Conservation (phyloP, 2,797 vertebrate species). For the Ciconia nigra region DNA sequence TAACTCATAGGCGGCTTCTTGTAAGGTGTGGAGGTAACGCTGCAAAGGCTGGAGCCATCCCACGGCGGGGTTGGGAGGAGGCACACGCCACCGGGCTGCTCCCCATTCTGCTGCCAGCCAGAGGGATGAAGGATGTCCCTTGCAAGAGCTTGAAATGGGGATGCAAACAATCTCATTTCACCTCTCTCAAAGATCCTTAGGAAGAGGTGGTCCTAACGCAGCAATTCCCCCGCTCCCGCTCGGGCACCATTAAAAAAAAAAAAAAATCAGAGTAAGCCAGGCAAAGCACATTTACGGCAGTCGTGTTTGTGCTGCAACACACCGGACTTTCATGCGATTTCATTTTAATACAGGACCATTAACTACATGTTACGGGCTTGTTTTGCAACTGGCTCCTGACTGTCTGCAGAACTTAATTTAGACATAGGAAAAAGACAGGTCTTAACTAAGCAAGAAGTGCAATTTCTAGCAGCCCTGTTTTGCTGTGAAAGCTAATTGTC, state of each 20-base stretch:
- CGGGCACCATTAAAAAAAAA: neutral
- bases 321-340: neutral
- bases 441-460: neutral
- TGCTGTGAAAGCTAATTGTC: neutral
- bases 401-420: neutral
- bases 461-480: neutral
- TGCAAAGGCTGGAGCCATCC: neutral
- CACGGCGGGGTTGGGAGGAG: neutral
- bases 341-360: neutral
- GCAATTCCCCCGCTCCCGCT: neutral
- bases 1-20: neutral
- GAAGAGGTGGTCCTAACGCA: neutral
- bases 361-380: neutral
- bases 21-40: neutral
- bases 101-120: neutral
- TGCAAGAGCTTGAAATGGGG: neutral
- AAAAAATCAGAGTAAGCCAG: neutral
- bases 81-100: neutral
- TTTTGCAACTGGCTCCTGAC: constrained; percentile 16
- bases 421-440: neutral
- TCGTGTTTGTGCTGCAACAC: neutral
- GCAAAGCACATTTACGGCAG: neutral
- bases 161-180: neutral
- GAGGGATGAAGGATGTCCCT: neutral
- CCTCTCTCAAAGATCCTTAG: neutral